Evolutionary conservation across 2,113 vertebrate species (phyloP).

Genomic region (Neotragus pygmaeus): DNA sequence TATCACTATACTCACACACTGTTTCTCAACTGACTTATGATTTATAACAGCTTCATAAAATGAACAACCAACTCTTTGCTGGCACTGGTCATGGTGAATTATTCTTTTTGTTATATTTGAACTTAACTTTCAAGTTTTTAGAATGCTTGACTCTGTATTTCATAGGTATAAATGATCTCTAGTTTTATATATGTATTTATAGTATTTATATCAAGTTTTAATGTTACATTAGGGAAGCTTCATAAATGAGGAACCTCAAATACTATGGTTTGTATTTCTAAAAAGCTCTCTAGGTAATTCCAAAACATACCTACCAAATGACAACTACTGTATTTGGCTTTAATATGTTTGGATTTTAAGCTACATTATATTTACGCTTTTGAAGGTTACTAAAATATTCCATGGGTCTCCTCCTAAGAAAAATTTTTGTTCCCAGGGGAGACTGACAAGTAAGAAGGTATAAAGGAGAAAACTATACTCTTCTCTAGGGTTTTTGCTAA

Average conservation of each 20-base stretch:
- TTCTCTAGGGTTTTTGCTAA: background rate
- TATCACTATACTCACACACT: background rate
- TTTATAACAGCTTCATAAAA: background rate
- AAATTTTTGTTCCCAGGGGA: background rate
- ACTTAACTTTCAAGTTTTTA: slow-evolving; percentile 18
- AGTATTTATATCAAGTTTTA: background rate
- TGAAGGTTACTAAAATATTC: background rate
- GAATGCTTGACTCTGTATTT: background rate
- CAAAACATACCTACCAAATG: slow-evolving; percentile 12
- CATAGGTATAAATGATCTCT: background rate
- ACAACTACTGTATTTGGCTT: background rate
- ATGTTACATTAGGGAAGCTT: slow-evolving; percentile 26
- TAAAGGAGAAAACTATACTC: background rate
- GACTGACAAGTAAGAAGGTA: background rate
- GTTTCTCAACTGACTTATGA: background rate
- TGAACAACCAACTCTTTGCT: background rate
- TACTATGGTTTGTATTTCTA: background rate
- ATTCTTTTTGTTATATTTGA: background rate
- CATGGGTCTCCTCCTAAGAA: background rate
- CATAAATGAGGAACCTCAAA: slow-evolving; percentile 18
- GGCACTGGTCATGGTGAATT: background rate
- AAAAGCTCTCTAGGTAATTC: slow-evolving; percentile 20
- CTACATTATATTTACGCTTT: background rate
- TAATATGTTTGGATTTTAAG: background rate
- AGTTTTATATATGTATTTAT: background rate